Conservation (phyloP, 2,888 invertebrate genomes). For the Cyclophora punctaria region DNA sequence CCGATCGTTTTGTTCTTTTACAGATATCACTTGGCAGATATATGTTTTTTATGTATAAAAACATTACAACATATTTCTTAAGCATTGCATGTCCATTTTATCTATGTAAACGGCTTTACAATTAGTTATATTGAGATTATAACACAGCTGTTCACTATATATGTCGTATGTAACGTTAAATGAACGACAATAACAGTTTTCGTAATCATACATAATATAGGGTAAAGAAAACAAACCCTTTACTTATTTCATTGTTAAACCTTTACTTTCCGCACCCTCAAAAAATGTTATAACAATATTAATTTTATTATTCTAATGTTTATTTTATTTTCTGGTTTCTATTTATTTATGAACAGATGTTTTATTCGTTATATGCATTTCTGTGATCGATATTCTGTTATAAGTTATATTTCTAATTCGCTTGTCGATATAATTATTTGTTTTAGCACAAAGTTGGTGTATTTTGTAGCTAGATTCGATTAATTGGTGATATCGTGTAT, state of each 20-base stretch:
- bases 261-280: constrained; percentile 35
- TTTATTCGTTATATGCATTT: constrained; percentile 56
- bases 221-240: too few species aligned
- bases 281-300: constrained; percentile 23
- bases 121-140: constrained; percentile 7
- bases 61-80: neutral
- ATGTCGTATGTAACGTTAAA: constrained; percentile 6
- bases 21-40: too few species aligned
- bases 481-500: too few species aligned
- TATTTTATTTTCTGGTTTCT: constrained; percentile 42
- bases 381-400: constrained; percentile 61
- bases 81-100: constrained; percentile 5
- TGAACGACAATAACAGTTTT: constrained; percentile 63
- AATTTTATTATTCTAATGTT: constrained; percentile 20
- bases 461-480: too few species aligned
- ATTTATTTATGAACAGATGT: constrained; percentile 31
- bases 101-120: constrained; percentile 9
- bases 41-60: too few species aligned
- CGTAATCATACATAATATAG: constrained; percentile 35
- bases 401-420: constrained; percentile 46
- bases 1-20: too few species aligned
- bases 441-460: constrained; percentile 47
- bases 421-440: constrained; percentile 24
- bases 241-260: too few species aligned
- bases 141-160: constrained; percentile 24